phyloP scores from a whole-genome alignment of 2,113 vertebrate genomes.

The Dicaeum eximium region DNA sequence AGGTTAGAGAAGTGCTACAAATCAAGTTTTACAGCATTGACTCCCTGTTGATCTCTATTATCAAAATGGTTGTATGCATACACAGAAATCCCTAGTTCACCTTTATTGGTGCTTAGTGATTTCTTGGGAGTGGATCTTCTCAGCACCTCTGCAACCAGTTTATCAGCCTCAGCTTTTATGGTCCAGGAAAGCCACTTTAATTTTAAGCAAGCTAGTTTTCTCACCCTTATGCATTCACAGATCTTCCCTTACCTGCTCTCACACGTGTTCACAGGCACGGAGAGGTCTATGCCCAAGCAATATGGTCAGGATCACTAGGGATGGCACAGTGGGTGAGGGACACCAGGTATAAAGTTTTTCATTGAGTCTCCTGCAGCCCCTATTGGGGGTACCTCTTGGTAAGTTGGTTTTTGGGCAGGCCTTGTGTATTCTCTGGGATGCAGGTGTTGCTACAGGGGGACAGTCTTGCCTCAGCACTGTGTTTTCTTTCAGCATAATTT shows the following conservation, averaged over 20 bases:
- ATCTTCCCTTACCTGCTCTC: neutral
- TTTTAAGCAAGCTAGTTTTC: neutral
- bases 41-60: neutral
- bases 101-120: neutral
- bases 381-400: neutral
- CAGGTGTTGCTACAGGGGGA: neutral
- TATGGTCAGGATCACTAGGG: neutral
- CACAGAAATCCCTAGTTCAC: neutral
- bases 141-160: neutral
- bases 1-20: neutral
- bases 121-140: neutral
- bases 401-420: neutral
- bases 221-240: neutral
- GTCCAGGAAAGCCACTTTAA: neutral
- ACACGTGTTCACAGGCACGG: rapidly evolving
- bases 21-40: neutral
- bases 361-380: neutral
- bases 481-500: neutral
- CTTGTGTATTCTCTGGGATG: neutral
- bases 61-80: neutral
- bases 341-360: neutral
- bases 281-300: neutral
- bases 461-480: neutral
- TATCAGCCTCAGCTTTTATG: neutral
- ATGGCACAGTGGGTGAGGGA: neutral